Percentiles rank a stretch among this genome's conserved stretches.
These are phyloP conservation scores for Ridgeia piscesae DNA, from an alignment of 1,140 invertebrate genomes.

Conservation along the genomic window DNA sequence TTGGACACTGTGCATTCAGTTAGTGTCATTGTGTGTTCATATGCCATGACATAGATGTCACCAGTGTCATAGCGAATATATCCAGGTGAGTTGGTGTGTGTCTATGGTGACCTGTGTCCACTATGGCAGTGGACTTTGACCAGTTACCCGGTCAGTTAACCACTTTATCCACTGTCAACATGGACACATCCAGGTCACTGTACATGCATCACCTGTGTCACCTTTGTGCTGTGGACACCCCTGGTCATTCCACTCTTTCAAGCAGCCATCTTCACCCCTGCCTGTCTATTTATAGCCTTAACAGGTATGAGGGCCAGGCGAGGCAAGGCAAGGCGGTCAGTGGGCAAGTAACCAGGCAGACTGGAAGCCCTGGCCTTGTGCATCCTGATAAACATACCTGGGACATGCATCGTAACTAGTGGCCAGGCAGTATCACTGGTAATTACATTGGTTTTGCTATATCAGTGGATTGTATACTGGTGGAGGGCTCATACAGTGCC, in stretches of 20 bases:
- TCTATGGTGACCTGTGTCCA: background rate
- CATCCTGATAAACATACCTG: background rate
- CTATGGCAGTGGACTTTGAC: background rate
- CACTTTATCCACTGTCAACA: too few relatives aligned
- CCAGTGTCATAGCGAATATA: background rate
- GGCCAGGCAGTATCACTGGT: background rate
- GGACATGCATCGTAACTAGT: background rate
- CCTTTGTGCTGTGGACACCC: background rate
- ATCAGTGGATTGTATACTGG: background rate
- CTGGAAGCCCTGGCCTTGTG: background rate
- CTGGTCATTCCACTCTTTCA: background rate
- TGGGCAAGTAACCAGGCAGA: background rate
- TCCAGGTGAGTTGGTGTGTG: background rate
- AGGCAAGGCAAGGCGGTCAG: background rate
- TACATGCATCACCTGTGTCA: background rate
- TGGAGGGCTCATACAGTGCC: too few relatives aligned
- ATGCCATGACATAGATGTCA: background rate
- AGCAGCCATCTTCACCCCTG: background rate
- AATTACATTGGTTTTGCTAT: background rate
- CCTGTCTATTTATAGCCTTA: background rate
- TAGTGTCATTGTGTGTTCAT: background rate
- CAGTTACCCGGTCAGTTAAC: background rate
- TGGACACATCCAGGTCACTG: too few relatives aligned
- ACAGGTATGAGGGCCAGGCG: background rate
- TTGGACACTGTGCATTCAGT: too few relatives aligned